A percentile compares a stretch with the other conserved stretches of the same genome.
These are phyloP conservation scores for Acanthococcus lagerstroemiae DNA, from an alignment of 2,888 invertebrate genomes.

Conservation along the genomic window DNA sequence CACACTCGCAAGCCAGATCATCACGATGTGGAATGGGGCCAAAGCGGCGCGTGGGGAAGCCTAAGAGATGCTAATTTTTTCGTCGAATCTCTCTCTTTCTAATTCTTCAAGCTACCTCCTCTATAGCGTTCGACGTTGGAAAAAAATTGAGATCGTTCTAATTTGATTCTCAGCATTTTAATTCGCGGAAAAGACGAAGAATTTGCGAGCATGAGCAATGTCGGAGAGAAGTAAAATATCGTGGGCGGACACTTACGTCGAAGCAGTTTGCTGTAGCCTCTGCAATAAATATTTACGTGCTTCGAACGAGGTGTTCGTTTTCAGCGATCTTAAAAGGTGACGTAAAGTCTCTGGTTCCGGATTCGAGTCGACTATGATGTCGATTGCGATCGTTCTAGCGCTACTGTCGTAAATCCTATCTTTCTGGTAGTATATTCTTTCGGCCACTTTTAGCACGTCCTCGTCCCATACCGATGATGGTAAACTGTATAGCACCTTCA, in stretches of 20 bases:
- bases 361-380: slow-evolving; percentile 53
- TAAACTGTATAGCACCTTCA: slow-evolving; percentile 55
- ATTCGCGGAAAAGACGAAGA: too few relatives aligned
- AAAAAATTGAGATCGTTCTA: too few relatives aligned
- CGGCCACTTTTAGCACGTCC: slow-evolving; percentile 45
- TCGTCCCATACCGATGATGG: slow-evolving; percentile 42
- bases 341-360: slow-evolving; percentile 49
- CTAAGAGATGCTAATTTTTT: too few relatives aligned
- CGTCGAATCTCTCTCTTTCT: too few relatives aligned
- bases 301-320: slow-evolving; percentile 49
- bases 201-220: too few relatives aligned
- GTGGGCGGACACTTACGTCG: slow-evolving; percentile 20
- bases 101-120: too few relatives aligned
- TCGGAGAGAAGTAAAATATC: too few relatives aligned
- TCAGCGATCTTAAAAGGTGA: slow-evolving; percentile 47
- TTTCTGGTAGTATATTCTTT: slow-evolving; percentile 52
- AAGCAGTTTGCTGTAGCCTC: slow-evolving; percentile 50
- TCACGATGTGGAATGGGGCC: too few relatives aligned
- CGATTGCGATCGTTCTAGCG: slow-evolving; percentile 58
- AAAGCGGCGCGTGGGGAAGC: too few relatives aligned
- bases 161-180: too few relatives aligned
- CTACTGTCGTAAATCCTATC: slow-evolving; percentile 56
- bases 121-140: too few relatives aligned
- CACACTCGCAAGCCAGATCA: too few relatives aligned
- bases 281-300: slow-evolving; percentile 57